phyloP scores from a whole-genome alignment of 2,888 invertebrate genomes.

The Anorthoa munda region DNA sequence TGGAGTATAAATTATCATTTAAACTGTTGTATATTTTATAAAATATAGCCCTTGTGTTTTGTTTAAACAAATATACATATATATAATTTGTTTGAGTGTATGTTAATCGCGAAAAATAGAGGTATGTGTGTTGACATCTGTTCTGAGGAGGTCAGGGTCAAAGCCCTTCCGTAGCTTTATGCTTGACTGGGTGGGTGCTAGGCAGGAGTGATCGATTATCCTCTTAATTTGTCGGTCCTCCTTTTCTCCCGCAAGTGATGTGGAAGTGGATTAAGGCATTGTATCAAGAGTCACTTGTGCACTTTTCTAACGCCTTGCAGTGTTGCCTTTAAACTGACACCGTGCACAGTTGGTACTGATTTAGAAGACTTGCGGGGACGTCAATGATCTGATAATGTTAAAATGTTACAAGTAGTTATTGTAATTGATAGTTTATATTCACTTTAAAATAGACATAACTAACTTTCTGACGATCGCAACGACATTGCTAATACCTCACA shows the following conservation, averaged over 20 bases:
- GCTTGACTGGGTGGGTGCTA: not conserved
- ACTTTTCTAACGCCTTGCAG: slow-evolving; percentile 10
- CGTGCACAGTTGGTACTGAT: not conserved
- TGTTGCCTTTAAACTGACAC: not conserved
- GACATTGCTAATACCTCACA: not conserved
- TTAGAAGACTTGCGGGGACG: not conserved
- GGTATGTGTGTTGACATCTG: slow-evolving; percentile 21
- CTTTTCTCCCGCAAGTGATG: not conserved
- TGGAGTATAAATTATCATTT: slow-evolving; percentile 91
- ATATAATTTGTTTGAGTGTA: slow-evolving; percentile 81
- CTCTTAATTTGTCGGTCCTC: not conserved
- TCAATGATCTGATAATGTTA: not conserved
- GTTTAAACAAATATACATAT: slow-evolving; percentile 77
- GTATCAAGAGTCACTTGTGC: slow-evolving; percentile 17
- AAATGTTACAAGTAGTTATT: not conserved
- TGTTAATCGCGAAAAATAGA: slow-evolving; percentile 68
- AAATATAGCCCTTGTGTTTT: slow-evolving; percentile 88
- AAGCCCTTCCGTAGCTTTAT: not conserved
- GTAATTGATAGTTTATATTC: not conserved
- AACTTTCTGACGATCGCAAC: not conserved
- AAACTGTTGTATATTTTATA: slow-evolving; percentile 91
- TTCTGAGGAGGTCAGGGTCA: not conserved
- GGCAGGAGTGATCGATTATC: slow-evolving; percentile 4
- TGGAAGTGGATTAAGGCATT: slow-evolving; percentile 13
- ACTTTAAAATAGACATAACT: not conserved